Conservation (phyloP, 1,140 invertebrate species). For the Rhopalosiphum padi region DNA sequence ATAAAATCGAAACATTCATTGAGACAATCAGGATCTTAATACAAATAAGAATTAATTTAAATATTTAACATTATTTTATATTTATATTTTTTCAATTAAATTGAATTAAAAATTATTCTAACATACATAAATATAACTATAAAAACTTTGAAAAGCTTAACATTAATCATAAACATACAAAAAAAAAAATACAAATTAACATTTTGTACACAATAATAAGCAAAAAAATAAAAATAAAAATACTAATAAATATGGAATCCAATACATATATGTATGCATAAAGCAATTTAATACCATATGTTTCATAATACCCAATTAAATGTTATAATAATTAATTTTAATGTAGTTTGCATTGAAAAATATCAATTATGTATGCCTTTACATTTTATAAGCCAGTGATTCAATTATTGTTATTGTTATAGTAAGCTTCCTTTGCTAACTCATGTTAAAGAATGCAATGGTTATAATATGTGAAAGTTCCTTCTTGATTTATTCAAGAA, state of each 20-base stretch:
- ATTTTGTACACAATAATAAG: background rate
- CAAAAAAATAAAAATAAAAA: too few species aligned
- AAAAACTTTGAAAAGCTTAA: background rate
- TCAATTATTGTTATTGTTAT: background rate
- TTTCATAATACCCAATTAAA: background rate
- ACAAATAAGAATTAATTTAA: too few species aligned
- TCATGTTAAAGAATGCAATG: background rate
- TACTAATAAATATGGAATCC: background rate
- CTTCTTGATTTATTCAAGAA: background rate
- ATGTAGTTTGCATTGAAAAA: background rate
- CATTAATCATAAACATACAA: background rate
- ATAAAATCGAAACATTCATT: too few species aligned
- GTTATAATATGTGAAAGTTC: background rate
- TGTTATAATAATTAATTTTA: background rate
- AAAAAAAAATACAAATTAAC: background rate
- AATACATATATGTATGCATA: background rate
- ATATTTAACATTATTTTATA: too few species aligned
- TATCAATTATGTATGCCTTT: background rate
- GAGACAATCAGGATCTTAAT: too few species aligned
- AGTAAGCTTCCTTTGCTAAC: background rate
- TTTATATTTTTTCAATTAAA: too few species aligned
- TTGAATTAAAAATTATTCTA: too few species aligned
- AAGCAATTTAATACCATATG: background rate
- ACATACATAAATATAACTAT: too few species aligned
- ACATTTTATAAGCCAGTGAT: too few species aligned